A percentile compares a stretch with the other conserved stretches of the same genome.
Conservation (phyloP, 2,888 invertebrate genomes). For the Peribatodes rhomboidaria region DNA sequence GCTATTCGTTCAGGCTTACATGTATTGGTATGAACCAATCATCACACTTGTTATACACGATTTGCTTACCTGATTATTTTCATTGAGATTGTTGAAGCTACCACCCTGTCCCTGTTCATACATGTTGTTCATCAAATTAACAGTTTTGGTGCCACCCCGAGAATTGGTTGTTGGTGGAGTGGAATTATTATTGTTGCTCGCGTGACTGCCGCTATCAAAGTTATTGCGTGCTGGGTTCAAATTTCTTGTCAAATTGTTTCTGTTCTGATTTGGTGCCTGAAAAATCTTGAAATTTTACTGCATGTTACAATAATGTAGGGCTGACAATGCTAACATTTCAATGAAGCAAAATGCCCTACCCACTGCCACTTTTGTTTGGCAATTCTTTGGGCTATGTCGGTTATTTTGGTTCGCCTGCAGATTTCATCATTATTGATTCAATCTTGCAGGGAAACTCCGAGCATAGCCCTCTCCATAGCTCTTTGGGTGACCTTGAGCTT, state of each 20-base stretch:
- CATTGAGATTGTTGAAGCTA: slow-evolving; percentile 76
- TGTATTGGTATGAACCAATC: too few relatives aligned
- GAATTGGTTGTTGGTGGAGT: slow-evolving; percentile 68
- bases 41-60: neutral
- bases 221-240: slow-evolving; percentile 78
- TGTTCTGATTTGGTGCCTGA: slow-evolving; percentile 76
- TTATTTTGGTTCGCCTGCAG: too few relatives aligned
- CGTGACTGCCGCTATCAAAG: slow-evolving; percentile 70
- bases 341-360: too few relatives aligned
- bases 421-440: too few relatives aligned
- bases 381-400: too few relatives aligned
- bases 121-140: slow-evolving; percentile 83
- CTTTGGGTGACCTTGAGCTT: too few relatives aligned
- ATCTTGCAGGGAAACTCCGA: too few relatives aligned
- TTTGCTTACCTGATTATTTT: slow-evolving; percentile 74
- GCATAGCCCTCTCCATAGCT: too few relatives aligned
- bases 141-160: slow-evolving; percentile 74
- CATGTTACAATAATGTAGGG: too few relatives aligned
- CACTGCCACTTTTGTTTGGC: too few relatives aligned
- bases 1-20: too few relatives aligned
- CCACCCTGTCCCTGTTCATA: slow-evolving; percentile 79
- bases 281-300: slow-evolving; percentile 41
- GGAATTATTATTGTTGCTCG: slow-evolving; percentile 76
- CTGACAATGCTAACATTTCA: too few relatives aligned
- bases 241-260: slow-evolving; percentile 80